Evolutionary conservation across 2,888 invertebrate species (phyloP).

Genomic region (Epinotia brunnichana): DNA sequence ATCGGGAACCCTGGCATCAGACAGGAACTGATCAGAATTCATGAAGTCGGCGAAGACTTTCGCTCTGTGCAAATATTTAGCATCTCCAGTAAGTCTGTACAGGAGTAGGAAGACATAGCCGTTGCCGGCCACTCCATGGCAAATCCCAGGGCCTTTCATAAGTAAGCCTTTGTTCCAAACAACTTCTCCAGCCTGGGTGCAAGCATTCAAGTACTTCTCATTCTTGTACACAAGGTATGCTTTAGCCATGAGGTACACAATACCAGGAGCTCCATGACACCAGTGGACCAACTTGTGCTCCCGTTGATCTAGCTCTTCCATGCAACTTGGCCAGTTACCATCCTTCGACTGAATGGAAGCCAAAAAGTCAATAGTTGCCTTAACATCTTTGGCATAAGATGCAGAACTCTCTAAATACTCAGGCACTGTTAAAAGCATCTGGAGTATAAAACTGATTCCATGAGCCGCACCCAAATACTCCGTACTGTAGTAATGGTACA

Average conservation of each 20-base stretch:
- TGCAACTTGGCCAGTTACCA: conserved; percentile 90
- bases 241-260: conserved; percentile 91
- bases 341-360: conserved; percentile 86
- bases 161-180: conserved; percentile 93
- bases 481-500: conserved; percentile 90
- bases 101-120: conserved; percentile 91
- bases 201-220: conserved; percentile 87
- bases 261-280: conserved; percentile 95
- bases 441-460: conserved; percentile 81
- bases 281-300: conserved; percentile 92
- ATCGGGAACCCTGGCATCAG: conserved; percentile 89
- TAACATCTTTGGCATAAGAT: conserved; percentile 83
- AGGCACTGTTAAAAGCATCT: conserved; percentile 79
- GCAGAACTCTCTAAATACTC: conserved; percentile 83
- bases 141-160: conserved; percentile 94
- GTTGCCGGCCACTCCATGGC: conserved; percentile 94
- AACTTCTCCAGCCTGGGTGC: conserved; percentile 87
- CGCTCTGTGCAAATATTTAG: conserved; percentile 89
- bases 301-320: conserved; percentile 85
- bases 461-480: conserved; percentile 90
- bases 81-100: conserved; percentile 88
- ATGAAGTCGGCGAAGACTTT: conserved; percentile 90
- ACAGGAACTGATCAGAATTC: conserved; percentile 85
- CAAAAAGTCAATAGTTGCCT: conserved; percentile 86
- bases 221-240: conserved; percentile 90